phyloP scores from a whole-genome alignment of 2,888 invertebrate genomes.

The Ormyrus nitidulus region DNA sequence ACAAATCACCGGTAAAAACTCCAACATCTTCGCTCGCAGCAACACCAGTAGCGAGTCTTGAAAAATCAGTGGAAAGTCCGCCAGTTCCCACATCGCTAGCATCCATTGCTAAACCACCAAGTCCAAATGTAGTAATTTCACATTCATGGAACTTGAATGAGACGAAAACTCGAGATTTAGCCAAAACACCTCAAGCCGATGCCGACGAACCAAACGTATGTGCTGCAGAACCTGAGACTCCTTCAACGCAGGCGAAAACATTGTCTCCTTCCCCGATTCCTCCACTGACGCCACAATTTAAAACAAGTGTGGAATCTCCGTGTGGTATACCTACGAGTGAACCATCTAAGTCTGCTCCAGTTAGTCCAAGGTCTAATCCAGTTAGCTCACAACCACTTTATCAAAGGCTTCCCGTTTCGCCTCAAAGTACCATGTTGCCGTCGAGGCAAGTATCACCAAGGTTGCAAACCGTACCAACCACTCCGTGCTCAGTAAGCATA shows the following conservation, averaged over 20 bases:
- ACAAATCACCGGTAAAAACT: constrained; percentile 75
- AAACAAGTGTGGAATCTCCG: constrained; percentile 60
- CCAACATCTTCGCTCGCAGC: constrained; percentile 62
- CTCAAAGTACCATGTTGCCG: constrained; percentile 69
- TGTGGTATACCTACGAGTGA: constrained; percentile 66
- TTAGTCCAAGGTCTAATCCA: constrained; percentile 63
- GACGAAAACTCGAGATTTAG: constrained; percentile 75
- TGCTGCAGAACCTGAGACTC: constrained; percentile 62
- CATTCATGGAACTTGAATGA: constrained; percentile 79
- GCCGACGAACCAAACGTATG: constrained; percentile 61
- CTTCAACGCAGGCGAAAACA: constrained; percentile 32
- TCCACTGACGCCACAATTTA: constrained; percentile 62
- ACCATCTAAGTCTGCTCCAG: constrained; percentile 62
- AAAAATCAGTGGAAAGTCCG: constrained; percentile 63
- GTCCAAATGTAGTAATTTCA: constrained; percentile 77
- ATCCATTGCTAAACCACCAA: constrained; percentile 62
- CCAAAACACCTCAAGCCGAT: constrained; percentile 63
- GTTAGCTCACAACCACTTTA: constrained; percentile 67
- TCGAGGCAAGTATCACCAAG: constrained; percentile 68
- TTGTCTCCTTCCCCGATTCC: constrained; percentile 58
- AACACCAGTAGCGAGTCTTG: constrained; percentile 47
- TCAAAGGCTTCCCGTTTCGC: constrained; percentile 69
- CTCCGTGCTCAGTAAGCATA: constrained; percentile 39
- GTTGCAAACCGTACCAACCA: constrained; percentile 63
- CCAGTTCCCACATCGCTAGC: constrained; percentile 19